Percentiles rank a stretch among this genome's conserved stretches.
phyloP scores from a whole-genome alignment of 2,888 invertebrate species.

The Bugulina stolonifera region DNA sequence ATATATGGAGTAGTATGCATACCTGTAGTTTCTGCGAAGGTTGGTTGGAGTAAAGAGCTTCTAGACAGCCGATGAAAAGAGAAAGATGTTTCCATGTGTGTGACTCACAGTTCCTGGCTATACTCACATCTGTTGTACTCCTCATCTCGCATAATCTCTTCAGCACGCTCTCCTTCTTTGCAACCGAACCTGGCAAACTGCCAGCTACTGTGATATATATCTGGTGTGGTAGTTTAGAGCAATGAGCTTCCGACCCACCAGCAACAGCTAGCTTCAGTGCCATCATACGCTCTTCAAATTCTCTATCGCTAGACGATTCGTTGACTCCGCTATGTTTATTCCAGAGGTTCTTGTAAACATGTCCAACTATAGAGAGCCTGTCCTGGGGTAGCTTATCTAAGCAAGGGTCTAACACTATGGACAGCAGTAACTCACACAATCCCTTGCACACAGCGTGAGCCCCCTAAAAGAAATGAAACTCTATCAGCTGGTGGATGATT shows the following conservation, averaged over 20 bases:
- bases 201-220: not conserved
- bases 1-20: not conserved
- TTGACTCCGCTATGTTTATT: not conserved
- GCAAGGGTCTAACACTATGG: not conserved
- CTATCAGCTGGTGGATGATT: too few species aligned
- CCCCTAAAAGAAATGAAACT: not conserved
- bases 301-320: not conserved
- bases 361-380: not conserved
- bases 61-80: not conserved
- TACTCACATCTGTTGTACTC: not conserved
- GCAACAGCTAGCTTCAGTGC: not conserved
- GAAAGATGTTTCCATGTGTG: not conserved
- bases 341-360: not conserved
- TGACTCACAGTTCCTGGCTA: not conserved
- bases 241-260: not conserved
- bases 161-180: not conserved
- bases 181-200: not conserved
- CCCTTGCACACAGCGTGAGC: constrained; percentile 2
- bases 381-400: not conserved
- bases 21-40: not conserved
- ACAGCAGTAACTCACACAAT: not conserved
- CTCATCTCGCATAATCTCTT: not conserved
- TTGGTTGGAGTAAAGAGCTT: not conserved
- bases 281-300: not conserved
- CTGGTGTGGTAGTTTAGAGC: not conserved